phyloP scores from a whole-genome alignment of 2,797 vertebrate genomes.

The Antennarius maculatus region DNA sequence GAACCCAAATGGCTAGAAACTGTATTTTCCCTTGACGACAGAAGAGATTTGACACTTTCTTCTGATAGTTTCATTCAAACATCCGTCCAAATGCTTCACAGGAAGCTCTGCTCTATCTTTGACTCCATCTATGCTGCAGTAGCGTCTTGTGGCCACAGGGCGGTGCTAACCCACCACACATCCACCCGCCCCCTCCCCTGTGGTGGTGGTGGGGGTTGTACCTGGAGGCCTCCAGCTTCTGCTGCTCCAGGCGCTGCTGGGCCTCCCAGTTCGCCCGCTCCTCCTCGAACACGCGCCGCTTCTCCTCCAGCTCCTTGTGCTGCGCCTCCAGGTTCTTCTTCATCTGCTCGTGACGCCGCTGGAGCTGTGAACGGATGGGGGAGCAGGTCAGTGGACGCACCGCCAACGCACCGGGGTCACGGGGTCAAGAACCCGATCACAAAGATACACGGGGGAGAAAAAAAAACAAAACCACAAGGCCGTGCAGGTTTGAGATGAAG shows the following conservation, averaged over 20 bases:
- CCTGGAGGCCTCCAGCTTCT: slow-evolving; percentile 91
- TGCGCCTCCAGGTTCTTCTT: slow-evolving; percentile 98
- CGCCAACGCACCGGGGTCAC: too few relatives aligned
- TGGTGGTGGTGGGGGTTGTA: slow-evolving; percentile 40
- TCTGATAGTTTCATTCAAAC: too few relatives aligned
- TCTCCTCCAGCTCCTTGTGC: slow-evolving; percentile 96
- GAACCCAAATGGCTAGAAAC: too few relatives aligned
- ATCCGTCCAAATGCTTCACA: too few relatives aligned
- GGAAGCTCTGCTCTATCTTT: too few relatives aligned
- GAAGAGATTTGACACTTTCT: too few relatives aligned
- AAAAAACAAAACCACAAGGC: too few relatives aligned
- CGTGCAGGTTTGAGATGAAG: too few relatives aligned
- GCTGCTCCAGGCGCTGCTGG: slow-evolving; percentile 95
- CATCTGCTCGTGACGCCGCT: slow-evolving; percentile 97
- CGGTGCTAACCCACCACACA: not conserved
- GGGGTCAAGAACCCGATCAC: not conserved
- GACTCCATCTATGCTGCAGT: not conserved
- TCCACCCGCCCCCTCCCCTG: not conserved
- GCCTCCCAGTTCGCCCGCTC: slow-evolving; percentile 94
- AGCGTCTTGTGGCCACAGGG: not conserved
- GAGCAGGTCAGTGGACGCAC: not conserved
- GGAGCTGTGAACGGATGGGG: slow-evolving; percentile 80
- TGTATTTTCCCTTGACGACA: too few relatives aligned
- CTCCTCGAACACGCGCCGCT: slow-evolving; percentile 94
- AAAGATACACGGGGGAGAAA: too few relatives aligned